phyloP scores from a whole-genome alignment of 2,888 invertebrate genomes.

The Caenorhabditis sp. region DNA sequence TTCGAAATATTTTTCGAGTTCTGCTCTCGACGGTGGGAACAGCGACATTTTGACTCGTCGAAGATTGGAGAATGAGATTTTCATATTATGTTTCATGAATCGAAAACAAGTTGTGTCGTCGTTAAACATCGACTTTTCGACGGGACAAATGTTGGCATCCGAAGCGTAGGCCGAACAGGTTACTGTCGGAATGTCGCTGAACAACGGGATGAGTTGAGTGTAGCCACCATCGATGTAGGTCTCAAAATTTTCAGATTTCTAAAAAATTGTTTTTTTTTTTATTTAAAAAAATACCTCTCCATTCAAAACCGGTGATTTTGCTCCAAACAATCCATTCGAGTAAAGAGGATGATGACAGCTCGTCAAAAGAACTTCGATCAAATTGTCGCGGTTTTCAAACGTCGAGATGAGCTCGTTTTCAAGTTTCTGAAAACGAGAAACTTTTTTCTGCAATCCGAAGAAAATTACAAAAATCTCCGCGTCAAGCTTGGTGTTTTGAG shows the following conservation, averaged over 20 bases:
- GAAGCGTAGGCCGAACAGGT: conserved; percentile 93
- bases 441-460: too few species aligned
- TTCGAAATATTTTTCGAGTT: conserved; percentile 70
- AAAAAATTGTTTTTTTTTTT: not conserved
- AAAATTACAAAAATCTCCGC: too few species aligned
- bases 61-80: conserved; percentile 71
- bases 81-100: conserved; percentile 65
- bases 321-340: conserved; percentile 78
- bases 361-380: conserved; percentile 71
- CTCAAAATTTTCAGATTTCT: conserved; percentile 68
- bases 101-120: conserved; percentile 61
- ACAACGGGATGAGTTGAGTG: conserved; percentile 88
- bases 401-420: conserved; percentile 56
- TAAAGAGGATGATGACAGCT: conserved; percentile 92
- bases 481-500: too few species aligned
- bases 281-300: conserved; percentile 70
- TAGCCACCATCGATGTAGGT: conserved; percentile 92
- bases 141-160: conserved; percentile 61
- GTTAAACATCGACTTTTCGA: conserved; percentile 51
- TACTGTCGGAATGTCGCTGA: conserved; percentile 87
- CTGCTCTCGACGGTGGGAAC: conserved; percentile 70
- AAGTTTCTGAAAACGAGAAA: conserved; percentile 49
- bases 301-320: conserved; percentile 79
- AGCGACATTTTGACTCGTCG: conserved; percentile 70
- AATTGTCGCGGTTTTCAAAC: conserved; percentile 45